These are phyloP conservation scores for Lophius americanus DNA, from an alignment of 2,797 vertebrate genomes.

Conservation along the genomic window DNA sequence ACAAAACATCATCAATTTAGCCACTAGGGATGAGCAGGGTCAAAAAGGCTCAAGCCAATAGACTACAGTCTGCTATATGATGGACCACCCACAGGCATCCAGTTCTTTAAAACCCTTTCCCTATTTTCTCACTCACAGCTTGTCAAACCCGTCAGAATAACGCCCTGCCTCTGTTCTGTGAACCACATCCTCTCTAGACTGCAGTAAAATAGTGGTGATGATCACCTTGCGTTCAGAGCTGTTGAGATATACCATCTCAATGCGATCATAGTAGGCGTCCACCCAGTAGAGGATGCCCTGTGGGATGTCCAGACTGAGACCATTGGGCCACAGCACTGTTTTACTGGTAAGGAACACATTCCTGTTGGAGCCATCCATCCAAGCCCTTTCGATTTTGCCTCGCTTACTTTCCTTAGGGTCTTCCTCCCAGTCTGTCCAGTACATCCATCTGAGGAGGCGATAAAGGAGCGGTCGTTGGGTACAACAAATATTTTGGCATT, in stretches of 20 bases:
- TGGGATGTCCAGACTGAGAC: slow-evolving; percentile 93
- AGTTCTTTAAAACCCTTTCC: slow-evolving; percentile 24
- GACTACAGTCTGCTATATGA: slow-evolving; percentile 10
- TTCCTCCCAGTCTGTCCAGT: slow-evolving; percentile 99
- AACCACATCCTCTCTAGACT: not conserved
- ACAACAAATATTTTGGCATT: slow-evolving; percentile 3
- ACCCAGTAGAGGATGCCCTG: slow-evolving; percentile 96
- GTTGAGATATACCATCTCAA: slow-evolving; percentile 95
- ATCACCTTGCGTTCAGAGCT: slow-evolving; percentile 90
- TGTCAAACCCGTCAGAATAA: slow-evolving; percentile 32
- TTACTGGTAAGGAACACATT: slow-evolving; percentile 94
- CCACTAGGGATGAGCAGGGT: slow-evolving; percentile 3
- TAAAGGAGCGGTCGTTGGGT: not conserved
- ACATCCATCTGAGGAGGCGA: slow-evolving; percentile 89
- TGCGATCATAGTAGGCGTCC: slow-evolving; percentile 96
- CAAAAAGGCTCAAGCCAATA: slow-evolving; percentile 14
- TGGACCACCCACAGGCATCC: slow-evolving; percentile 44
- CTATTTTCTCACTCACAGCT: slow-evolving; percentile 25
- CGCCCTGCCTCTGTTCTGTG: slow-evolving; percentile 19
- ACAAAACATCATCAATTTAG: slow-evolving; percentile 17
- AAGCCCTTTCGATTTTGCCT: slow-evolving; percentile 95
- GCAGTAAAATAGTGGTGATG: slow-evolving; percentile 6
- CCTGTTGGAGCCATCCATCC: slow-evolving; percentile 97
- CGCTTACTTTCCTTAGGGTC: slow-evolving; percentile 97
- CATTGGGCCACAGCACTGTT: slow-evolving; percentile 96